Evolutionary conservation across 2,797 vertebrate species (phyloP).

Genomic region (Euthynnus affinis): DNA sequence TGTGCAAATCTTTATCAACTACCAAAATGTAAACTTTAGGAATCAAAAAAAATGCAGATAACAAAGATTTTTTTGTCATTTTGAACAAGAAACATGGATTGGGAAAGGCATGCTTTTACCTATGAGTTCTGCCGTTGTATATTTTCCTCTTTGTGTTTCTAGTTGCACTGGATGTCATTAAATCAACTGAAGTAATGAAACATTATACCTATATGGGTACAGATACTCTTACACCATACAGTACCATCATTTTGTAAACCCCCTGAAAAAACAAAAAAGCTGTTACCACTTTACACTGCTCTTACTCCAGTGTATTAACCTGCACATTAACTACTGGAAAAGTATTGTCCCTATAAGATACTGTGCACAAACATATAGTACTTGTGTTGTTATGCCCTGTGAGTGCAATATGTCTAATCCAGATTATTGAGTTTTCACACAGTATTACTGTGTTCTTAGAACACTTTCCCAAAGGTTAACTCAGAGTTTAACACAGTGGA

Average conservation of each 20-base stretch:
- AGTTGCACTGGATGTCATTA: conserved; percentile 41
- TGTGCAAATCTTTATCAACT: conserved; percentile 89
- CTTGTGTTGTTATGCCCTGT: conserved; percentile 6
- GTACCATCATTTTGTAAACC: conserved; percentile 46
- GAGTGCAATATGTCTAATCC: conserved; percentile 31
- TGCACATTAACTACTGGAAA: conserved; percentile 31
- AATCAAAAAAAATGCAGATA: conserved; percentile 83
- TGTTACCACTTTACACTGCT: conserved; percentile 37
- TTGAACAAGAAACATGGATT: conserved; percentile 79
- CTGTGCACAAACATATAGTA: conserved; percentile 37
- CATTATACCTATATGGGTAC: conserved; percentile 39
- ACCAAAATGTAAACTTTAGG: conserved; percentile 89
- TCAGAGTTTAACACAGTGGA: conserved; percentile 42
- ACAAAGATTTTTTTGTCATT: conserved; percentile 77
- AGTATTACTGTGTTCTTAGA: conserved; percentile 13
- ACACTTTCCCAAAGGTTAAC: conserved; percentile 13
- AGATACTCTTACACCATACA: conserved; percentile 45
- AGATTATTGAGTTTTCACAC: conserved; percentile 33
- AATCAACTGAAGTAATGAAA: conserved; percentile 49
- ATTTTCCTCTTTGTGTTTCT: conserved; percentile 48
- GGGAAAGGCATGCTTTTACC: conserved; percentile 64
- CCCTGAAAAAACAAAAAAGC: conserved; percentile 16
- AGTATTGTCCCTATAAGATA: conserved; percentile 19
- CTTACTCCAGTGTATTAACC: conserved; percentile 40
- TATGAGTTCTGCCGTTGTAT: conserved; percentile 39